Conservation (phyloP, 2,888 invertebrate species). For the Limnephilus lunatus region DNA sequence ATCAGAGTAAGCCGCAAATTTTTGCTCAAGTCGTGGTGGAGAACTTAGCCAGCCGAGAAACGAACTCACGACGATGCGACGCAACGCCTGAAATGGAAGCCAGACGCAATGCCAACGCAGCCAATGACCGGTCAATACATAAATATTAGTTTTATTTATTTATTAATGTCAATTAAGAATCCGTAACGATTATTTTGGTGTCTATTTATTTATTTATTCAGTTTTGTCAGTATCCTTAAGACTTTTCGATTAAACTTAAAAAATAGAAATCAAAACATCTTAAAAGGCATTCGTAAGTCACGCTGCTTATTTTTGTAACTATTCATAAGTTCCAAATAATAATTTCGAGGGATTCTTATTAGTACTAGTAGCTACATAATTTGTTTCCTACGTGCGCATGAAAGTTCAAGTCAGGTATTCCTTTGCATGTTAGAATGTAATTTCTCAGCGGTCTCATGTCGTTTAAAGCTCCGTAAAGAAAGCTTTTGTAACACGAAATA, state of each 20-base stretch:
- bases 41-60: no score
- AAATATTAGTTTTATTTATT: no score
- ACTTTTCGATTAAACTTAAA: neutral
- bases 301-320: neutral
- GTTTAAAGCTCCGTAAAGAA: constrained; percentile 32
- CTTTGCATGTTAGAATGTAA: constrained; percentile 27
- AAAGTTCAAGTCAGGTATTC: neutral
- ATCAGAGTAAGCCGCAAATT: no score
- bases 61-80: no score
- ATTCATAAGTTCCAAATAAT: neutral
- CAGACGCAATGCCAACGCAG: no score
- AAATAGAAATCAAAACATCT: neutral
- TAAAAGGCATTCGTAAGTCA: neutral
- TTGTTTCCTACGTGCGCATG: neutral
- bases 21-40: no score
- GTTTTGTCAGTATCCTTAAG: neutral
- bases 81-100: no score
- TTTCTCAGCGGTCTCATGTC: constrained; percentile 41
- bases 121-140: no score
- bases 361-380: neutral
- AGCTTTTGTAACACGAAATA: constrained; percentile 43
- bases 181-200: no score
- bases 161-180: neutral
- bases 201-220: neutral
- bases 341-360: neutral